phyloP scores from a whole-genome alignment of 2,888 invertebrate species.

The Nineta flava region DNA sequence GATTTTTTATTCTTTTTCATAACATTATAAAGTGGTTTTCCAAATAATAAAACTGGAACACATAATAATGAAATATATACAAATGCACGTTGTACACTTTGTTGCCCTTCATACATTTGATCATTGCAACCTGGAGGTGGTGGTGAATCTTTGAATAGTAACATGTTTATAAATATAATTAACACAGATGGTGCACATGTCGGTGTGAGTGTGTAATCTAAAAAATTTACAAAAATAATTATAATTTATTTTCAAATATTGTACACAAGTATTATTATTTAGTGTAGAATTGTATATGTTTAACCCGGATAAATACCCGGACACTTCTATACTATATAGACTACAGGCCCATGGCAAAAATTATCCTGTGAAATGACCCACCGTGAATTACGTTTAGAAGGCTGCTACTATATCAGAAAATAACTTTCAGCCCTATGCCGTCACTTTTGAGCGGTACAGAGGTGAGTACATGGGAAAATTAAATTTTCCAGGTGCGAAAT shows the following conservation, averaged over 20 bases:
- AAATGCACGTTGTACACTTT: constrained; percentile 42
- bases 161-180: constrained; percentile 67
- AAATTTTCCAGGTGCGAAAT: too few species aligned
- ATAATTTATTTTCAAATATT: not conserved
- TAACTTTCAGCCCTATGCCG: too few species aligned
- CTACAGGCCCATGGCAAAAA: too few species aligned
- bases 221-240: constrained; percentile 3
- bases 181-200: constrained; percentile 59
- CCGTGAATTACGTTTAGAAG: too few species aligned
- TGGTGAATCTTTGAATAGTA: constrained; percentile 34
- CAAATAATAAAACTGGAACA: constrained; percentile 61
- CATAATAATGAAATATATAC: constrained; percentile 48
- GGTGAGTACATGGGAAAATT: too few species aligned
- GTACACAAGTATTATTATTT: too few species aligned
- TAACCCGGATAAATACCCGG: too few species aligned
- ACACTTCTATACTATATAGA: too few species aligned
- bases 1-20: constrained; percentile 38
- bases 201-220: constrained; percentile 23
- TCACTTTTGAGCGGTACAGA: too few species aligned
- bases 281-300: too few species aligned
- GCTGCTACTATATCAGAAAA: too few species aligned
- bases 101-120: constrained; percentile 44
- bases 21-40: constrained; percentile 55
- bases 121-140: constrained; percentile 31
- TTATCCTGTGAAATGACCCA: too few species aligned